phyloP scores from a whole-genome alignment of 2,797 vertebrate species.

The Halcyon badia region DNA sequence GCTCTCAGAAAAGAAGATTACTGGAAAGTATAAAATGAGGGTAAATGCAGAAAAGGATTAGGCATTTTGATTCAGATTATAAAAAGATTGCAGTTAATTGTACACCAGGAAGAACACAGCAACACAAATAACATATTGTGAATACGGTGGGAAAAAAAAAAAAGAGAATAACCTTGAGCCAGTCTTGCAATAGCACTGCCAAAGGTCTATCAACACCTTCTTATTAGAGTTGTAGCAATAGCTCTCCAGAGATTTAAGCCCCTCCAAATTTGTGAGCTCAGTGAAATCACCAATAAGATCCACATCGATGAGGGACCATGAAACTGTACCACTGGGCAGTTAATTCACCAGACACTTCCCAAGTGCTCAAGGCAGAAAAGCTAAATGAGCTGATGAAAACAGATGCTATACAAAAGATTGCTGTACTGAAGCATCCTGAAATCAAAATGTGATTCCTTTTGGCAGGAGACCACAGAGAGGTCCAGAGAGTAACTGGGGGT shows the following conservation, averaged over 20 bases:
- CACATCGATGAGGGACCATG: not conserved
- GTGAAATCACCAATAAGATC: conserved; percentile 42
- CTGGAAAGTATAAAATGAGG: not conserved
- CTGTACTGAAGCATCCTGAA: conserved; percentile 1
- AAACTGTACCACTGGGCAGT: conserved; percentile 2
- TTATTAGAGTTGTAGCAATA: conserved; percentile 55
- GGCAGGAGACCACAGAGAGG: not conserved
- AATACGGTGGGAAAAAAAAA: not conserved
- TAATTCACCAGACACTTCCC: conserved; percentile 24
- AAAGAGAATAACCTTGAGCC: conserved; percentile 23
- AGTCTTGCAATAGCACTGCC: conserved; percentile 28
- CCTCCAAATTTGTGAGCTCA: conserved; percentile 35
- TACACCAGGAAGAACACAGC: not conserved
- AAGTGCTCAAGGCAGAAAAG: not conserved
- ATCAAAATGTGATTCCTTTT: conserved; percentile 15
- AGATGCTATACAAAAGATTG: not conserved
- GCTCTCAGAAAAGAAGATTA: not conserved
- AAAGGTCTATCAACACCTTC: conserved; percentile 70
- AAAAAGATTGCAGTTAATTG: not conserved
- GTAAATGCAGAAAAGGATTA: not conserved
- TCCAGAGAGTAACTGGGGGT: not conserved
- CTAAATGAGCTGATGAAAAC: not conserved
- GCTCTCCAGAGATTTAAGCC: conserved; percentile 24
- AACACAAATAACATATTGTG: not conserved
- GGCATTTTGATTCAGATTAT: not conserved